Conservation (phyloP, 2,113 vertebrate species). For the Crotalus viridis region DNA sequence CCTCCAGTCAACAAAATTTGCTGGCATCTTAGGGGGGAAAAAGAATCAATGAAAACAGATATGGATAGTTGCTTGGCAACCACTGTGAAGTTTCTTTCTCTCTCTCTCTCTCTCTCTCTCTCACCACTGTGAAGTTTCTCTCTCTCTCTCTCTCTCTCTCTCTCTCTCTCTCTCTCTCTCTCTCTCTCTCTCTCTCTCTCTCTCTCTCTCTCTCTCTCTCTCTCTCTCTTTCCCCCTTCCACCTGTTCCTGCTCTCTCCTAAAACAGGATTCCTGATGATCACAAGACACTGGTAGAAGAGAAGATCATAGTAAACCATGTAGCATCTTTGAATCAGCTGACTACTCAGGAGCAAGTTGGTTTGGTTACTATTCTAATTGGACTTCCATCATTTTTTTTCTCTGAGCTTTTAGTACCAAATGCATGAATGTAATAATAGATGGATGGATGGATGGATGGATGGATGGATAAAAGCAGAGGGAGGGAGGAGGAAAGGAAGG, state of each 20-base stretch:
- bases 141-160: too few species aligned
- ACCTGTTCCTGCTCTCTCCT: neutral
- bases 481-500: too few species aligned
- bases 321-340: neutral
- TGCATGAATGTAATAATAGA: neutral
- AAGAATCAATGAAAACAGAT: neutral
- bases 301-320: neutral
- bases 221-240: neutral
- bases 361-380: neutral
- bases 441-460: neutral
- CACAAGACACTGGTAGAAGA: neutral
- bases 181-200: neutral
- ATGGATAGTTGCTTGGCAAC: neutral
- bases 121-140: too few species aligned
- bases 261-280: neutral
- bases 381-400: neutral
- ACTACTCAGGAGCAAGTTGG: neutral
- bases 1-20: neutral
- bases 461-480: neutral
- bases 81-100: neutral
- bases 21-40: neutral
- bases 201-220: neutral
- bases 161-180: neutral
- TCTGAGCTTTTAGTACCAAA: neutral
- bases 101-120: too few species aligned